phyloP scores from a whole-genome alignment of 2,113 vertebrate genomes.

The Macrotus californicus region DNA sequence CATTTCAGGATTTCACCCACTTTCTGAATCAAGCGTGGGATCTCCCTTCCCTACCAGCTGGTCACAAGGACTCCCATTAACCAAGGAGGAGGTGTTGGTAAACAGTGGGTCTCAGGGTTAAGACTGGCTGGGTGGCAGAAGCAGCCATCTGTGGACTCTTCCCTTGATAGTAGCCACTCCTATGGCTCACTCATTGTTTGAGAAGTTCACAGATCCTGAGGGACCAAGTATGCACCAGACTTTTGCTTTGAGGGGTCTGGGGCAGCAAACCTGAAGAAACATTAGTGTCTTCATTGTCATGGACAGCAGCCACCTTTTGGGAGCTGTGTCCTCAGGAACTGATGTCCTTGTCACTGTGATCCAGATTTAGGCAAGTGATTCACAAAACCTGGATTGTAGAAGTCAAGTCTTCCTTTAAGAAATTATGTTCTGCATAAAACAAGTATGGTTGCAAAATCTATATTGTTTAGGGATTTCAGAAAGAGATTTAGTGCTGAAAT shows the following conservation, averaged over 20 bases:
- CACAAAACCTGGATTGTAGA: neutral
- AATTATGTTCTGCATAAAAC: slow-evolving; percentile 13
- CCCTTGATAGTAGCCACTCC: neutral
- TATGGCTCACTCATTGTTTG: neutral
- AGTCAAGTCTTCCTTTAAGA: neutral
- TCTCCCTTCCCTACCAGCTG: neutral
- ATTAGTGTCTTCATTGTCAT: neutral
- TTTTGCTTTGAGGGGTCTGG: neutral
- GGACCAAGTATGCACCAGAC: neutral
- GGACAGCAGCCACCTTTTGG: neutral
- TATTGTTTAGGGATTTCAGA: slow-evolving; percentile 75
- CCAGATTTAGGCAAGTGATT: neutral
- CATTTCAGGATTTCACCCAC: neutral
- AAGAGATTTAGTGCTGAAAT: slow-evolving; percentile 69
- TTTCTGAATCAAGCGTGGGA: neutral
- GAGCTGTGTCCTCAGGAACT: neutral
- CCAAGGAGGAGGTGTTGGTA: neutral
- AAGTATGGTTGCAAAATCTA: slow-evolving; percentile 69
- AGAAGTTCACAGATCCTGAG: neutral
- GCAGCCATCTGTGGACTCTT: neutral
- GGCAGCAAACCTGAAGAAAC: neutral
- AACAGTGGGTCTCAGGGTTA: too few species aligned
- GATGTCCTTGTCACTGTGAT: neutral
- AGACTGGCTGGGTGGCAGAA: neutral
- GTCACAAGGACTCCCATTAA: neutral